Percentiles rank a stretch among this genome's conserved stretches.
Evolutionary conservation across 2,888 invertebrate genomes (phyloP).

Genomic region (Lydus trimaculatus): DNA sequence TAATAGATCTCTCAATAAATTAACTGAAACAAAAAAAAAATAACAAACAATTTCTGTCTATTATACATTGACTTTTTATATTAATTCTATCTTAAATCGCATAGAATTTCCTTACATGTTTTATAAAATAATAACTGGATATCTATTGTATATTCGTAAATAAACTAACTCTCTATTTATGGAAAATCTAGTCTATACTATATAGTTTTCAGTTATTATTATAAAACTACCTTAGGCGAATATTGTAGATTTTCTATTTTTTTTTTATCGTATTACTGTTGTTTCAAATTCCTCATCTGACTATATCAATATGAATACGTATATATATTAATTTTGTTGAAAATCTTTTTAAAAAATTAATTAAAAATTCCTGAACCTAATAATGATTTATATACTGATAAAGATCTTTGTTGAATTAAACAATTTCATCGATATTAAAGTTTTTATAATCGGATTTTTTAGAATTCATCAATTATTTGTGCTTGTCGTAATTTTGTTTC

Average conservation of each 20-base stretch:
- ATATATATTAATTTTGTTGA: background rate
- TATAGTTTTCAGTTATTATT: constrained; percentile 3
- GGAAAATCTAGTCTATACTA: constrained; percentile 2
- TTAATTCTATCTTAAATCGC: background rate
- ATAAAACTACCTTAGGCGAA: constrained; percentile 1
- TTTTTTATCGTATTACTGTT: background rate
- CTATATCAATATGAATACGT: background rate
- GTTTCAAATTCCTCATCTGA: background rate
- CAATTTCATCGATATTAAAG: background rate
- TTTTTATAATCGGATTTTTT: background rate
- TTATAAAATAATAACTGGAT: background rate
- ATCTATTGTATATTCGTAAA: background rate
- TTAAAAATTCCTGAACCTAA: background rate
- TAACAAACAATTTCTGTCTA: background rate
- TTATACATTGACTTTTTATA: background rate
- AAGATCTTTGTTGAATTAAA: background rate
- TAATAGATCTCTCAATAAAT: background rate
- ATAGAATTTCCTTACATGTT: background rate
- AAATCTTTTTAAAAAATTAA: background rate
- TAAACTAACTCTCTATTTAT: constrained; percentile 1
- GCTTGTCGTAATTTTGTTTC: background rate
- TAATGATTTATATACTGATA: background rate
- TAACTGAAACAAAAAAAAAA: background rate
- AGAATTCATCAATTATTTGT: background rate
- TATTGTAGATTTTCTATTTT: background rate